Evolutionary conservation across 2,888 invertebrate genomes (phyloP), one percentile per base, ranked within the genome.

Genomic region (Latheticus oryzae): DNA sequence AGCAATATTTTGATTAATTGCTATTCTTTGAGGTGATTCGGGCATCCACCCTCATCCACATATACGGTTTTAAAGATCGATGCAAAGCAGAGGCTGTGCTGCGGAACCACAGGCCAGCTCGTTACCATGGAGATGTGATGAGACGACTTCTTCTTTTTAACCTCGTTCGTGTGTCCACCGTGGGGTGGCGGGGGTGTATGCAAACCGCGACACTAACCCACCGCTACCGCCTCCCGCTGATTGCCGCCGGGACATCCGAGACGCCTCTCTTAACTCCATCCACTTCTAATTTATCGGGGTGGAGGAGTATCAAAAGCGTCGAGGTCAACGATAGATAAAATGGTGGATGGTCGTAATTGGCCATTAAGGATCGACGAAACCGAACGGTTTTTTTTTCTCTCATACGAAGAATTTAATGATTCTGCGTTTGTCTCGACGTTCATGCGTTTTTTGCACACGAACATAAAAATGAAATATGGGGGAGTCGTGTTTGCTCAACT

Each of bases 91-190:
- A n/a, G 73, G 68, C 62, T 63, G 68, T 64, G 67, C 65, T 64
- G 65, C 70, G 67, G 68, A 70, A 76, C 76, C 76, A 76, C 76
- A 76, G 79, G 78, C 76, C 75, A 78, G 78, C 78, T 78, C 79
- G 79, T 79, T 79, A 79, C 79, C 78, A 79, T 79, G 79, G 79
- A 74, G 79, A 79, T 79, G 78, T 78, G 79, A 77, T 77, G 77
- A 78, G 76, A 77, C 75, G 76, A 76, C 78, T 78, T 78, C 77
- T 78, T 78, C 78, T 78, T 79, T 79, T 78, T 79, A 78, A 78
- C 78, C 78, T 77, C 73, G 76, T 76, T 72, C 74, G 75, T 73
- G 73, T 74, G 76, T 74, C 76, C 76, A 75, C 76, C 76, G 76
- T 70, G 67, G 65, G 63, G 68, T 60, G 58, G 62, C 52, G 64